These are phyloP conservation scores for Murina feae DNA, from an alignment of 2,113 vertebrate species.

Conservation along the genomic window DNA sequence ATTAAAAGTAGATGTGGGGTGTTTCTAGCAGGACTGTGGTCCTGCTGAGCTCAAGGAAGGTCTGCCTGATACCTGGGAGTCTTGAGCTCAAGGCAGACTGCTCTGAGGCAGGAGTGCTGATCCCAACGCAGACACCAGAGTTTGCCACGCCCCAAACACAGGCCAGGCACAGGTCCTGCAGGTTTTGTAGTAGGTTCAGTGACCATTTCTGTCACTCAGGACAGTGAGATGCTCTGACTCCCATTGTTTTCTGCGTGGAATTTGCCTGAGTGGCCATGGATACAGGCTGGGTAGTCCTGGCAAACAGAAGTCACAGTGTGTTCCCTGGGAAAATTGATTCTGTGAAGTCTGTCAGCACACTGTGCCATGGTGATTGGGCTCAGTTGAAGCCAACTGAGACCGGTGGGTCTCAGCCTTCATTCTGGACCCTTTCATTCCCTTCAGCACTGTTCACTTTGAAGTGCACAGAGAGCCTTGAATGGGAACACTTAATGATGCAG, in stretches of 20 bases:
- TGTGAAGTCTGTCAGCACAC: not conserved
- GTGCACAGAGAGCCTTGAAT: not conserved
- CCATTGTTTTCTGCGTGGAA: not conserved
- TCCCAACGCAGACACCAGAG: fast-evolving
- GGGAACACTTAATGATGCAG: not conserved
- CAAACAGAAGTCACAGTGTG: not conserved
- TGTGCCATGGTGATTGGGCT: not conserved
- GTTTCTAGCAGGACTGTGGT: not conserved
- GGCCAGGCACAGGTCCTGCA: not conserved
- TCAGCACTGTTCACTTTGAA: not conserved
- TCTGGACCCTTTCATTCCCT: not conserved
- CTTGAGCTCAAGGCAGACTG: not conserved
- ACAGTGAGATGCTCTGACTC: not conserved
- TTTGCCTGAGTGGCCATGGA: not conserved
- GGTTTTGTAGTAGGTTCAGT: not conserved
- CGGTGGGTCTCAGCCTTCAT: not conserved
- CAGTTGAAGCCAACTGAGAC: not conserved
- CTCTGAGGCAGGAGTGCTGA: not conserved
- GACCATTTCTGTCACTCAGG: not conserved
- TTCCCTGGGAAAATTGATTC: not conserved
- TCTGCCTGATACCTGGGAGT: not conserved
- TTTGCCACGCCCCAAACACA: not conserved
- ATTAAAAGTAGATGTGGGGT: not conserved
- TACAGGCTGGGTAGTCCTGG: not conserved
- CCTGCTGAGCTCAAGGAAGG: not conserved